phyloP scores from a whole-genome alignment of 2,797 vertebrate genomes.

The Pseudochirops cupreus region DNA sequence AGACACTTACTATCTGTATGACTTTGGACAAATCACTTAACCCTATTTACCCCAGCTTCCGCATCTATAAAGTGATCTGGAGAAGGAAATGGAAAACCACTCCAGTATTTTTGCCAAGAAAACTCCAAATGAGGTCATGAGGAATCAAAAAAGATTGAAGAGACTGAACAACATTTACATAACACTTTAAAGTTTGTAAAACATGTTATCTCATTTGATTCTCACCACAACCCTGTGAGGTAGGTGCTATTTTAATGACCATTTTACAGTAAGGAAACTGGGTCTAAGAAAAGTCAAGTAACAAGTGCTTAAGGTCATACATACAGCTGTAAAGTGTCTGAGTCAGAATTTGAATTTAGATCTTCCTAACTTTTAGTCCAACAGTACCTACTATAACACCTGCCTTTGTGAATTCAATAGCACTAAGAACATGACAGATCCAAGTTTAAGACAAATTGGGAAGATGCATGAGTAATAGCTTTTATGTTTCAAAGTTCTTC shows the following conservation, averaged over 20 bases:
- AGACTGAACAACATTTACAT: no score
- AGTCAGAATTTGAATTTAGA: background rate
- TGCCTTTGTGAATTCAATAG: background rate
- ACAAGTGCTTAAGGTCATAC: background rate
- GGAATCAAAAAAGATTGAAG: no score
- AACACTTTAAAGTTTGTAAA: no score
- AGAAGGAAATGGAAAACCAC: no score
- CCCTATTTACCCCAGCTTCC: no score
- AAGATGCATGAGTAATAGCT: background rate
- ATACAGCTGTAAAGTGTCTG: background rate
- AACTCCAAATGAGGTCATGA: no score
- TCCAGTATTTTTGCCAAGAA: no score
- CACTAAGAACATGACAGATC: background rate
- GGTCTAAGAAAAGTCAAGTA: background rate
- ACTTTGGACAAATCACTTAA: no score
- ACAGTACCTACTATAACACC: background rate
- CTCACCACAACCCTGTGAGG: background rate
- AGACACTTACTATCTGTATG: no score
- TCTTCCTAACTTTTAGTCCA: background rate
- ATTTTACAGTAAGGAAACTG: background rate
- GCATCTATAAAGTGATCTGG: no score
- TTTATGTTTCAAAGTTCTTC: background rate
- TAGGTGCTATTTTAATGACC: background rate
- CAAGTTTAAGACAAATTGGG: background rate
- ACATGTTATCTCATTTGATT: background rate